Evolutionary conservation across 2,888 invertebrate genomes (phyloP).

Genomic region (Hesperia comma): DNA sequence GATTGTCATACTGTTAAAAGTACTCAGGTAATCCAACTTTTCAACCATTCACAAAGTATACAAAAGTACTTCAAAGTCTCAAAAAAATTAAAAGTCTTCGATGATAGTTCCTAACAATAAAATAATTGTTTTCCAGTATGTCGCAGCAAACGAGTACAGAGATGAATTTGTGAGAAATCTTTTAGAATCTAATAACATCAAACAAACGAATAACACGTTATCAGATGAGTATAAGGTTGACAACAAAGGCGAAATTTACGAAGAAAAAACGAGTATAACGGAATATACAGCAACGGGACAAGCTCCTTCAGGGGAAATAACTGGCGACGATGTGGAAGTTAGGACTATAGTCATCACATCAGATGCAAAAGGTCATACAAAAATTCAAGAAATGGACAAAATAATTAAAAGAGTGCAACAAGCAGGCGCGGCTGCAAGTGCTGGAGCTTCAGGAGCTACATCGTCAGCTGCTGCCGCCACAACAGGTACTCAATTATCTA

Average conservation of each 20-base stretch:
- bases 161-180: constrained; percentile 11
- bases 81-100: not conserved
- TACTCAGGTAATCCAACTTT: too few species aligned
- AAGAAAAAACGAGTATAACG: constrained; percentile 47
- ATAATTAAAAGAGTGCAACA: constrained; percentile 50
- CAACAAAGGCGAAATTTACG: constrained; percentile 49
- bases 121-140: constrained; percentile 51
- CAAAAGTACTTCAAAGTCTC: too few species aligned
- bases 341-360: constrained; percentile 51
- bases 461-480: not conserved
- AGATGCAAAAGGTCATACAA: constrained; percentile 56
- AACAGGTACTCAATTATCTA: not conserved
- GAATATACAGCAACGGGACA: constrained; percentile 46
- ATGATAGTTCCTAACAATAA: too few species aligned
- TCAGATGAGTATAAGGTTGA: constrained; percentile 49
- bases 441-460: not conserved
- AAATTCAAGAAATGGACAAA: constrained; percentile 61
- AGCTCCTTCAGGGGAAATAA: constrained; percentile 31
- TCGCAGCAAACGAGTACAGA: constrained; percentile 51
- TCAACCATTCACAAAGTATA: too few species aligned
- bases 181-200: constrained; percentile 40
- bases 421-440: constrained; percentile 16
- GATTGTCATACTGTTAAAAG: too few species aligned
- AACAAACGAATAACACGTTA: constrained; percentile 45
- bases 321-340: constrained; percentile 50